These are phyloP conservation scores for Brachionus plicatilis DNA, from an alignment of 1,140 invertebrate species.

Conservation along the genomic window DNA sequence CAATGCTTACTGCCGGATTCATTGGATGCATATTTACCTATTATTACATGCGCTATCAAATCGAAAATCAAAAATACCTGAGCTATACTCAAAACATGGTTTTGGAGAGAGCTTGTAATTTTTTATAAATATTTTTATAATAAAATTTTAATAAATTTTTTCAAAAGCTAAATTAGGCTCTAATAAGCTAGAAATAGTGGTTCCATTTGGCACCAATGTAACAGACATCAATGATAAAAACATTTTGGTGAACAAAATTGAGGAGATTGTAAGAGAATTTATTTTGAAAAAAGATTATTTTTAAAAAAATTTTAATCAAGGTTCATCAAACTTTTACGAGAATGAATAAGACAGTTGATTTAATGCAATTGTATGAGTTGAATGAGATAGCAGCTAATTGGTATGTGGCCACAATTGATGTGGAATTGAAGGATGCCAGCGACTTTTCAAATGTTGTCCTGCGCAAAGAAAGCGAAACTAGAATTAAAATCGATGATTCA, in stretches of 20 bases:
- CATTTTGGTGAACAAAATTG: conserved; percentile 7
- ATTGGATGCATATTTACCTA: conserved; percentile 32
- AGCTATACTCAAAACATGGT: conserved; percentile 33
- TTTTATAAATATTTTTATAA: too few relatives aligned
- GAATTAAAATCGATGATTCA: not conserved
- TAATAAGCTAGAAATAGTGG: conserved; percentile 8
- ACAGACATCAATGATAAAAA: conserved; percentile 9
- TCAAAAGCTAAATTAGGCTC: conserved; percentile 17
- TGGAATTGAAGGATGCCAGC: conserved; percentile 15
- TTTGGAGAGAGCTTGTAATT: conserved; percentile 4
- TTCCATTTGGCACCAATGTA: not conserved
- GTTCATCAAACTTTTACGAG: not conserved
- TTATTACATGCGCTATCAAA: conserved; percentile 22
- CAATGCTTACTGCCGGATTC: not conserved
- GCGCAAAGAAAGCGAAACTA: not conserved
- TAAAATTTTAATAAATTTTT: not conserved
- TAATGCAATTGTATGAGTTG: not conserved
- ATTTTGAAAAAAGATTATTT: not conserved
- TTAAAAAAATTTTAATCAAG: not conserved
- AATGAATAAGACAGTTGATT: conserved; percentile 28
- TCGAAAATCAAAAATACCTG: not conserved
- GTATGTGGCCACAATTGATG: not conserved
- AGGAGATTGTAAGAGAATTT: conserved; percentile 24
- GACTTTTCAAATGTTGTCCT: conserved; percentile 2
- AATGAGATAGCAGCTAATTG: not conserved